These are phyloP conservation scores for Limnodromus scolopaceus DNA, from an alignment of 2,797 vertebrate genomes.

Conservation along the genomic window DNA sequence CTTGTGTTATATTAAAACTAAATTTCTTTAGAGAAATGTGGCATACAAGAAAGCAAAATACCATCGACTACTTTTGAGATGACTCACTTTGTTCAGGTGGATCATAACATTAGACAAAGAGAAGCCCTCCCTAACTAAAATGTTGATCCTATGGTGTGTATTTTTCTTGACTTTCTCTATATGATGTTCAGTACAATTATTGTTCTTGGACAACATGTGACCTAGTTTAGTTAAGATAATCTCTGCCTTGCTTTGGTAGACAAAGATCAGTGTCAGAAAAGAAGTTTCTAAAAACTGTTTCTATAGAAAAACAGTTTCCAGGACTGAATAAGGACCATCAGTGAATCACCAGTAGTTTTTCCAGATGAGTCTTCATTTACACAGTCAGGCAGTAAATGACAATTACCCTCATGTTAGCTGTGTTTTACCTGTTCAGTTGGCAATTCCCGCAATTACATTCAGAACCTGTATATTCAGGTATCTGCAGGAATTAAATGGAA, in stretches of 20 bases:
- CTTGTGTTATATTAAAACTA: not conserved
- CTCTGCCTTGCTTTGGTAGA: not conserved
- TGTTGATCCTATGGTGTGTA: not conserved
- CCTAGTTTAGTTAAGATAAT: not conserved
- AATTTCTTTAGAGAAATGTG: not conserved
- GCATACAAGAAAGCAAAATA: not conserved
- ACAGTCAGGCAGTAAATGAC: not conserved
- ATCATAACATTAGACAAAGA: not conserved
- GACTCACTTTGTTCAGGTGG: not conserved
- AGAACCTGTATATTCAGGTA: not conserved
- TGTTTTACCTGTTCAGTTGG: not conserved
- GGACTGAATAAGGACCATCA: not conserved
- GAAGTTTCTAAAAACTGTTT: not conserved
- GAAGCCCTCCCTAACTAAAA: not conserved
- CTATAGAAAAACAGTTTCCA: not conserved
- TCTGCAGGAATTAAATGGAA: not conserved
- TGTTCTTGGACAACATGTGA: not conserved
- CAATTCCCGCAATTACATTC: not conserved
- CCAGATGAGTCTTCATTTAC: not conserved
- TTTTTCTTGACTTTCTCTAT: not conserved
- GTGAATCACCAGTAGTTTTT: not conserved
- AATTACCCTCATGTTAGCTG: not conserved
- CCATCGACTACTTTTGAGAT: not conserved
- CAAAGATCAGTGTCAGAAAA: not conserved
- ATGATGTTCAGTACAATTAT: not conserved